These are phyloP conservation scores for Latheticus oryzae DNA, from an alignment of 2,888 invertebrate genomes.

Conservation along the genomic window DNA sequence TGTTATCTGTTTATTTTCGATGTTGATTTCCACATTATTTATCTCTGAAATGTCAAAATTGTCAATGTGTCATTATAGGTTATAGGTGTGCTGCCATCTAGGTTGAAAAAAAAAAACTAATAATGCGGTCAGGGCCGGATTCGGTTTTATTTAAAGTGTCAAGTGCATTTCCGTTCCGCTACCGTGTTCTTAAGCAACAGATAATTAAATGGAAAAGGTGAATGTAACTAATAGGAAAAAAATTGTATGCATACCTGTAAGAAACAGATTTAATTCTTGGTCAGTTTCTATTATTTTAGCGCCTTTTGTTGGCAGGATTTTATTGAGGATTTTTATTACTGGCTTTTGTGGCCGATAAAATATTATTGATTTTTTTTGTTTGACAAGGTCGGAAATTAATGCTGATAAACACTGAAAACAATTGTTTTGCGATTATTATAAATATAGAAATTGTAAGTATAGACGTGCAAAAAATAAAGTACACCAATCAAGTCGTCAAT, in stretches of 20 bases:
- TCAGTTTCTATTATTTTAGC: constrained; percentile 44
- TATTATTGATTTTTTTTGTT: constrained; percentile 50
- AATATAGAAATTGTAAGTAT: background rate
- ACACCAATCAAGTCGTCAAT: no score
- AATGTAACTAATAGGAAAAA: background rate
- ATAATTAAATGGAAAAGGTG: constrained; percentile 27
- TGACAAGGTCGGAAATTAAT: constrained; percentile 53
- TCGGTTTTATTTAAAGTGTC: constrained; percentile 21
- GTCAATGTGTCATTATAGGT: no score
- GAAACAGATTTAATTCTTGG: constrained; percentile 41
- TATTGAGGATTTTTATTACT: constrained; percentile 45
- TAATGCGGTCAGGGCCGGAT: constrained; percentile 29
- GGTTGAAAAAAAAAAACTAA: constrained; percentile 14
- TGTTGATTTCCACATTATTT: constrained; percentile 12
- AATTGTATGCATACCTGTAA: constrained; percentile 44
- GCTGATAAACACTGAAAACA: constrained; percentile 55
- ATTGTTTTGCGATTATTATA: background rate
- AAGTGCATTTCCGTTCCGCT: constrained; percentile 37
- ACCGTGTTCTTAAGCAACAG: constrained; percentile 14
- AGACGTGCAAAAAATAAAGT: no score
- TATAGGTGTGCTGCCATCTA: constrained; percentile 14
- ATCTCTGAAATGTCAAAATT: constrained; percentile 7
- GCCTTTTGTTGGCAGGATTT: constrained; percentile 44
- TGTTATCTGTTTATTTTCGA: constrained; percentile 23
- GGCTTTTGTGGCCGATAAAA: constrained; percentile 47